Base-by-base conservation (phyloP, 1,140 invertebrate species). In the Heliconius hermathena region DNA sequence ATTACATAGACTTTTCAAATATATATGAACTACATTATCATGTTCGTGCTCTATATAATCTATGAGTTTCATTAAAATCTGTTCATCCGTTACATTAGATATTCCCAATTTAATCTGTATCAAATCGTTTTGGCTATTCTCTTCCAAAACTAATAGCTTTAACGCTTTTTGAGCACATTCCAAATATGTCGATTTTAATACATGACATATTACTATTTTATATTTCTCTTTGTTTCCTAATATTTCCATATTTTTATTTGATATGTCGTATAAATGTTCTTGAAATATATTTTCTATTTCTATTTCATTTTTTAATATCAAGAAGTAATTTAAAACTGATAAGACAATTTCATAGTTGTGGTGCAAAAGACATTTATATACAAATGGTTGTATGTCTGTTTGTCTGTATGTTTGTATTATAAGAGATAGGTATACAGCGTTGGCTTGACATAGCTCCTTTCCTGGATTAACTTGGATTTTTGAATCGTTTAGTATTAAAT, bases 1-100 rank as follows among this genome's bases (percentile, higher is more conserved):
- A 22, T 86, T 84, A 5, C 85, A 81, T 26, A 94, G 79, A 79
- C 87, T 91, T 22, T 87, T 82, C 57, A 95, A 83, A 80, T 93
- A 94, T 20, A 94, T 83, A 83, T 93, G 91, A 16, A 84, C 93
- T n/a, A 93, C 76, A 78, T 88, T 92, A 72, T 94, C 91, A 71
- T 92, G 90, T 78, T 91, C 91, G 20, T 81, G 88, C 29, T 89
- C 77, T 6, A 91, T 80, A 8, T 77, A 88, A 13, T 88, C 52
- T 8, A 90, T 74, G 2, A 93, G 74, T 38, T 84, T 85, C 1
- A 73, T 38, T 0, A 90, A 36, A 1, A 90, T 78, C 38, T 57
- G 41, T 22, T 85, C 84, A 49, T 88, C 82, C 0, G 77, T 74
- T 9, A 87, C 49, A 18, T 79, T 41, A 8, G 83, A 70, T 54